Conservation (phyloP, 2,888 invertebrate genomes). For the Microdon myrmicae region DNA sequence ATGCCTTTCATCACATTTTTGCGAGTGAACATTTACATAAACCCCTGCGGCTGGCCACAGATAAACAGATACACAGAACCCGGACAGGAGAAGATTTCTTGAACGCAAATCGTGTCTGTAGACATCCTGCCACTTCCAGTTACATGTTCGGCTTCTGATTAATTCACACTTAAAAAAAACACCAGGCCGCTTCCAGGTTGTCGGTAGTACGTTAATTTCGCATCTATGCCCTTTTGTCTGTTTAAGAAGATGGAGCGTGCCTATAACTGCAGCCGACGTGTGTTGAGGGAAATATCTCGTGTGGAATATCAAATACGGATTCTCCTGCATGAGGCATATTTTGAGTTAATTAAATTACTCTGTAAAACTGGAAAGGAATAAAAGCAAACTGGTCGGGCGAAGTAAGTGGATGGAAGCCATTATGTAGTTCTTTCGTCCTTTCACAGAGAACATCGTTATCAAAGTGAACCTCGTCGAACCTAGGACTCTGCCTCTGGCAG, state of each 20-base stretch:
- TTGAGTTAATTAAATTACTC: conserved; percentile 50
- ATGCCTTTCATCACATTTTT: conserved; percentile 17
- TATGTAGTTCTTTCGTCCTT: conserved; percentile 21
- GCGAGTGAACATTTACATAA: conserved; percentile 27
- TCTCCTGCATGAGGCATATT: conserved; percentile 15
- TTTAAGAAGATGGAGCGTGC: no score
- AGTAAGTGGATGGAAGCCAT: conserved; percentile 12
- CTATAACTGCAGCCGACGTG: conserved; percentile 8
- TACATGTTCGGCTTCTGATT: conserved; percentile 17
- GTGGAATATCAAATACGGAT: conserved; percentile 1
- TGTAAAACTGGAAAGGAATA: conserved; percentile 12
- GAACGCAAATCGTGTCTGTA: conserved; percentile 17
- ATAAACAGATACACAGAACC: background rate
- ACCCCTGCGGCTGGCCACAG: conserved; percentile 9
- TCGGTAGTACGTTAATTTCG: conserved; percentile 35
- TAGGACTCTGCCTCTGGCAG: background rate
- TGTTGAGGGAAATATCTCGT: background rate
- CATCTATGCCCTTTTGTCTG: conserved; percentile 21
- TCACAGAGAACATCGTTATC: conserved; percentile 7
- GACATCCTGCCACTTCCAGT: background rate
- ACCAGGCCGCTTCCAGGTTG: conserved; percentile 35
- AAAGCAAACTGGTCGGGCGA: background rate
- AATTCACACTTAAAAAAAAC: conserved; percentile 33
- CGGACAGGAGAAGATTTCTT: conserved; percentile 5
- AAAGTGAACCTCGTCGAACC: conserved; percentile 1